Base-by-base conservation (phyloP, 1,140 invertebrate genomes). In the Physella acuta region DNA sequence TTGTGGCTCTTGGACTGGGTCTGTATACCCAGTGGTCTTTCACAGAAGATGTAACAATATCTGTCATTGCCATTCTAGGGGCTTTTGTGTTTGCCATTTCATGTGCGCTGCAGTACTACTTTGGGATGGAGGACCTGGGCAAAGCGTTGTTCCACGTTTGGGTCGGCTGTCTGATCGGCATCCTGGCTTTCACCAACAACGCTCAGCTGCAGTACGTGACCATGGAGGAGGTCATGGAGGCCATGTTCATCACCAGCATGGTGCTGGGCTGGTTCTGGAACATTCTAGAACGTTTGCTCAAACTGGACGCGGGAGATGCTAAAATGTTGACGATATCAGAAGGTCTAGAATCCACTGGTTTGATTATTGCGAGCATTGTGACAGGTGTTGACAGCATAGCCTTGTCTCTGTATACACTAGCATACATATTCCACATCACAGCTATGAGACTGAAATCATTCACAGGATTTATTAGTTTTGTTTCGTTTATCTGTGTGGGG, bases 381-480 rank as follows among this genome's bases (percentile, higher is more conserved):
- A 78, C 74, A 16, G 78, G 74, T 16, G 72, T 72, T 14, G 56
- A 72, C 24, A 74, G 75, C 11, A 30, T 80, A 52, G 71, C 77
- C 0, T 67, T 83, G 30, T 60, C 74, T 0, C 39, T 83, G 16
- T 71, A 79, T 30, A 75, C 79, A 11, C 28, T 78, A 20, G 79
- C 80, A 31, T 79, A 82, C 20, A 62, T 75, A 26, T 71, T 78
- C 17, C 76, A 77, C 64, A 69, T 79, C 16, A 65, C 78, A 30
- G 75, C 80, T n/a, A 75, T 84, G 26, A 67, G 81, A 63, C 51
- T 83, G 20, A 82, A 81, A 69, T 84, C 82, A 24, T 71, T 76
- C 17, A 59, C 81, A 30, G 76, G 74, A 4, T 28, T 83, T 52
- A 31, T 79, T 11, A 76, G 75, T 52, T 76, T 83, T 31, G 26